Conservation (phyloP, 1,140 invertebrate species). For the Hyles euphorbiae region DNA sequence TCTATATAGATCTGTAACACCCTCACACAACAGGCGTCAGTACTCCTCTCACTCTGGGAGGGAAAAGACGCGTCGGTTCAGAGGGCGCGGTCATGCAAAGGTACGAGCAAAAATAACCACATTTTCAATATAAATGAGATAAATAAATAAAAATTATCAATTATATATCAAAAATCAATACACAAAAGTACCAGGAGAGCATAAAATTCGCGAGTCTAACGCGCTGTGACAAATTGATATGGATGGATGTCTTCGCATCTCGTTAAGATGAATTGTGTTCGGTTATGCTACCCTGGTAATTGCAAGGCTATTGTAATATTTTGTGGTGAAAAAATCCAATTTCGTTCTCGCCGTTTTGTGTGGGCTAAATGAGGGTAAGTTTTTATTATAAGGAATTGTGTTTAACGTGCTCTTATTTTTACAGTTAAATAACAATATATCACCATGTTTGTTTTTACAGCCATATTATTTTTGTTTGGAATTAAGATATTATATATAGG, state of each 20-base stretch:
- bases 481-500: no score
- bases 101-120: slow-evolving; percentile 10
- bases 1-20: slow-evolving; percentile 23
- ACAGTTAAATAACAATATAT: no score
- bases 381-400: no score
- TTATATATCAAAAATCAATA: slow-evolving; percentile 1
- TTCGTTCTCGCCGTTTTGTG: no score
- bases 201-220: slow-evolving; percentile 8
- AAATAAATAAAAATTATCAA: neutral
- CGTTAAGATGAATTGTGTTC: slow-evolving; percentile 16
- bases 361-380: no score
- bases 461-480: no score
- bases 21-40: slow-evolving; percentile 31
- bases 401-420: no score
- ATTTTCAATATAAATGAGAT: neutral
- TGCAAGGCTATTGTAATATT: slow-evolving; percentile 1
- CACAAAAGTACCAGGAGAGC: slow-evolving; percentile 18
- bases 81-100: slow-evolving; percentile 22
- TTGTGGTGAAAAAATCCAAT: neutral
- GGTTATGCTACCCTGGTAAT: slow-evolving; percentile 8
- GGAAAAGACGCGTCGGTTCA: slow-evolving; percentile 18
- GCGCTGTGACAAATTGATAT: neutral
- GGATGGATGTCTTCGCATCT: slow-evolving; percentile 9
- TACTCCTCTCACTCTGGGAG: slow-evolving; percentile 21
- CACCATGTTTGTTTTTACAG: no score